Base-by-base conservation (phyloP, 2,888 invertebrate genomes). In the Tetanocera ferruginea region DNA sequence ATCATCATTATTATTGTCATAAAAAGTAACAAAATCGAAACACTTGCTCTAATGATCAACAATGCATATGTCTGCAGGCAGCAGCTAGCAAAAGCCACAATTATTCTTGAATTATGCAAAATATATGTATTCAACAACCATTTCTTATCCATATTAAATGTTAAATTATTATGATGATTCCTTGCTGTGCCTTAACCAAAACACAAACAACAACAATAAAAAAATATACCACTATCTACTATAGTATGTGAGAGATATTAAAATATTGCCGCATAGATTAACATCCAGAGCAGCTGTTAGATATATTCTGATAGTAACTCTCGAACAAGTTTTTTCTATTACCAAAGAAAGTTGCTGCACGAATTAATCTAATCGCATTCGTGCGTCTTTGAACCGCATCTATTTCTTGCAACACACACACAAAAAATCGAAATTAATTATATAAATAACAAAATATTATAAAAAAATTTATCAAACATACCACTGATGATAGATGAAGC, bases 401-500 rank as follows among this genome's bases (percentile, higher is more conserved):
- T n/a, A 3, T 5, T 17, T 1, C 52, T 55, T n/a, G 34, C 28
- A 31, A n/a, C 34, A 64, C 17, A 64, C 31, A 64, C 34, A 64
- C 34, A 60, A 23, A 19, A 19, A 62, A 62, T 62, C 25, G 60
- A 25, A 49, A 25, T 69, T 69, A 69, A 69, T 69, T 49, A 69
- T 69, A 62, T 60, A 73, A 73, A 73, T 62, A 60, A 60, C 8
- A 60, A 73, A 62, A 62, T 60, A 62, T 62, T 60, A 73, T 49
- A 11, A 62, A 49, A 60, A 73, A 62, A 25, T 49, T 23, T 25
- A 73, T 73, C 62, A 43, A 37, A 25, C 71, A 60, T 5, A n/a
- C 14, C 25, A n/a, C 62, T 25, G 62, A 73, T 73, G 73, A 73
- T 73, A 37, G 49, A 62, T 73, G 25, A 23, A 2, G 73, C 73